phyloP scores from a whole-genome alignment of 2,888 invertebrate species.

The Drosophila falleni region DNA sequence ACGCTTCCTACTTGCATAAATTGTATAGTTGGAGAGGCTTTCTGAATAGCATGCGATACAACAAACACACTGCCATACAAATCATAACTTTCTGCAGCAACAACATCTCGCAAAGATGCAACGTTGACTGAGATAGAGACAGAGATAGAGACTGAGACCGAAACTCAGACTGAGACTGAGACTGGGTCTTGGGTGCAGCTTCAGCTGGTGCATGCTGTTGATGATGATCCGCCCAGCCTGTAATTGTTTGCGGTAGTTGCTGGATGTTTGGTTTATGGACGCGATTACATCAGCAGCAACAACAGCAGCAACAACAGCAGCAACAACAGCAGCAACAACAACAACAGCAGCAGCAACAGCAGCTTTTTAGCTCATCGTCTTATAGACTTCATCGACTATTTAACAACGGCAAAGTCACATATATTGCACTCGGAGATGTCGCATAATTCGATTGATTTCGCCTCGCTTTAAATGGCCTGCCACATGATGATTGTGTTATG shows the following conservation, averaged over 20 bases:
- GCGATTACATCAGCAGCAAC: constrained; percentile 70
- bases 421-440: constrained; percentile 45
- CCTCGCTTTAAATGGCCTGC: constrained; percentile 46
- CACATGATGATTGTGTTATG: constrained; percentile 23
- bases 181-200: constrained; percentile 47
- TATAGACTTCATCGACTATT: constrained; percentile 8
- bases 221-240: constrained; percentile 35
- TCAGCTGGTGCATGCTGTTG: constrained; percentile 19
- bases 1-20: constrained; percentile 76
- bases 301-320: constrained; percentile 46
- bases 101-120: constrained; percentile 22
- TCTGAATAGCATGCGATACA: constrained; percentile 49
- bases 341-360: constrained; percentile 35
- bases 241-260: constrained; percentile 67
- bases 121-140: constrained; percentile 20
- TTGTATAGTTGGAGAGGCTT: constrained; percentile 47
- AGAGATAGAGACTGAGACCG: background rate
- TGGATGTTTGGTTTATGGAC: constrained; percentile 64
- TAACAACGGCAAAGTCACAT: constrained; percentile 40
- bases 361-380: constrained; percentile 4
- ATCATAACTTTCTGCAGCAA: constrained; percentile 50
- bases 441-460: constrained; percentile 41
- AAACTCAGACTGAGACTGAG: background rate
- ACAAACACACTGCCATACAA: constrained; percentile 65
- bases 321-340: constrained; percentile 64